Percentiles rank a stretch among this genome's conserved stretches.
Evolutionary conservation across 2,113 vertebrate species (phyloP).

Genomic region (Hystrix cristata): DNA sequence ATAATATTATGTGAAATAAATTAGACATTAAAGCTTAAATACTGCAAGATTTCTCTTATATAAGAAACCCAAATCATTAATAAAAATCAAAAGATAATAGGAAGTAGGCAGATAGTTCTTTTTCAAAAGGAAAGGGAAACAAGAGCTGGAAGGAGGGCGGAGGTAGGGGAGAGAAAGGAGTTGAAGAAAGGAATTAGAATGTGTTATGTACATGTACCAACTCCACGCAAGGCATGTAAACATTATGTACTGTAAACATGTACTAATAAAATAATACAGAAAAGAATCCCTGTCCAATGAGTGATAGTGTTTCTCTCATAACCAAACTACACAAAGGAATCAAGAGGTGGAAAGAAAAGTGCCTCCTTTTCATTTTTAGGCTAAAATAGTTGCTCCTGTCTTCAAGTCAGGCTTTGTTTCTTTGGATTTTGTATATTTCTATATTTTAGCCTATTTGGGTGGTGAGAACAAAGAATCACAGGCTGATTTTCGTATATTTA

Average conservation of each 20-base stretch:
- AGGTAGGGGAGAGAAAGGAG: not conserved
- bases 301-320: not conserved
- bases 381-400: not conserved
- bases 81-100: not conserved
- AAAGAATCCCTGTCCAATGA: not conserved
- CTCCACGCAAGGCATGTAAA: not conserved
- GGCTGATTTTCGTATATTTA: not conserved
- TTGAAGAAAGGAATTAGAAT: too few species aligned
- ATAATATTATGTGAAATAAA: not conserved
- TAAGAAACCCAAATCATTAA: not conserved
- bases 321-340: not conserved
- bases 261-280: not conserved
- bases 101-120: not conserved
- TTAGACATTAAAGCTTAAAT: not conserved
- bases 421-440: not conserved
- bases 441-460: not conserved
- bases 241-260: not conserved
- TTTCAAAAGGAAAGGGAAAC: not conserved
- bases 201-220: not conserved
- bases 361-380: not conserved
- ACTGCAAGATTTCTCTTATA: not conserved
- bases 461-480: not conserved
- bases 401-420: not conserved
- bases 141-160: not conserved
- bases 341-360: not conserved